These are phyloP conservation scores for Eutolmus rufibarbis DNA, from an alignment of 2,888 invertebrate genomes.

Conservation along the genomic window DNA sequence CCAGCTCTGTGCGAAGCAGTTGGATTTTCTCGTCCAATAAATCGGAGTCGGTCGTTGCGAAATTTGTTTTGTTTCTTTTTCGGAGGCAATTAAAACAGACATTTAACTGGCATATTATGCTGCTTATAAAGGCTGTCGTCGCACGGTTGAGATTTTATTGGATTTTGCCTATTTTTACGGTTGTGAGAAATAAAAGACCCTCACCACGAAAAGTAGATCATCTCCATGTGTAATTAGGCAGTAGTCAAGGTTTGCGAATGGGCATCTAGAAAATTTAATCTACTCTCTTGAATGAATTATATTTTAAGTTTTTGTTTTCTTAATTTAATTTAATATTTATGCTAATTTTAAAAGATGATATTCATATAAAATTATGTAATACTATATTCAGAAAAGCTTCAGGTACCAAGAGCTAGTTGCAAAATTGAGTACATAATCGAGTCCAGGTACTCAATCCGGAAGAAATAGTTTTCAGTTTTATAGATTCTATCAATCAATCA, in stretches of 20 bases:
- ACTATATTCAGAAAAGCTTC: no score
- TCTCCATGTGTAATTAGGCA: neutral
- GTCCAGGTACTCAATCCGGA: neutral
- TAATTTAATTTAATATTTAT: no score
- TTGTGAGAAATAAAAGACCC: neutral
- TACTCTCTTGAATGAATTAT: neutral
- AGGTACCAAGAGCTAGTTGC: no score
- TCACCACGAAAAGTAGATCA: neutral
- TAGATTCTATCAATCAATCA: neutral
- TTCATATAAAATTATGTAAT: no score
- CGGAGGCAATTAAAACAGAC: slow-evolving; percentile 9
- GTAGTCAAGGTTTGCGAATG: neutral
- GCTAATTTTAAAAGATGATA: no score
- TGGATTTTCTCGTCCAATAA: slow-evolving; percentile 9
- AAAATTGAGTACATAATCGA: no score
- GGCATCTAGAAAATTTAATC: neutral
- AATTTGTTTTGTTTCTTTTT: neutral
- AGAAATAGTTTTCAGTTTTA: neutral
- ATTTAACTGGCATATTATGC: neutral
- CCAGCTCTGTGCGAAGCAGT: neutral
- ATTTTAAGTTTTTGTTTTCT: neutral
- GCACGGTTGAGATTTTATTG: neutral
- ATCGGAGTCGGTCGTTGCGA: neutral
- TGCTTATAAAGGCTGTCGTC: neutral
- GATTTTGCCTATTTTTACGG: neutral